Evolutionary conservation across 2,113 vertebrate species (phyloP).

Genomic region (Platanista minor): DNA sequence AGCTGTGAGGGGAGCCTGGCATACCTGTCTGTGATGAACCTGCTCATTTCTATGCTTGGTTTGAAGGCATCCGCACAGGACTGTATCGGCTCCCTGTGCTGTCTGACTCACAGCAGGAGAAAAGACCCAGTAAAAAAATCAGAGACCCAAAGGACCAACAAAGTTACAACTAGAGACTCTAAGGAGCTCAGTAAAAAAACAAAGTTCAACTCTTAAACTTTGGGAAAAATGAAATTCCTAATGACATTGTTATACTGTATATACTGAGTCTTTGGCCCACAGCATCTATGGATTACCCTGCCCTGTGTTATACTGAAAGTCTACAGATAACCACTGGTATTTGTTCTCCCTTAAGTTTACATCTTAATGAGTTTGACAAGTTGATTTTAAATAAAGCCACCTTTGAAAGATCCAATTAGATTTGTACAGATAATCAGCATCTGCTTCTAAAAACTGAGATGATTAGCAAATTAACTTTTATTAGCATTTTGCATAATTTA

Average conservation of each 20-base stretch:
- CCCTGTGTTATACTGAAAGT: neutral
- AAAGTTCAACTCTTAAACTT: neutral
- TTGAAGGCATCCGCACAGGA: neutral
- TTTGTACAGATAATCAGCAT: conserved; percentile 75
- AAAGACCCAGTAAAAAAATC: neutral
- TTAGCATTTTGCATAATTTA: conserved; percentile 77
- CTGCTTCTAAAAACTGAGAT: conserved; percentile 77
- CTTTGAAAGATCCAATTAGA: conserved; percentile 73
- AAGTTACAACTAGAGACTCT: neutral
- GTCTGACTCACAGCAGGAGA: neutral
- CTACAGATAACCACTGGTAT: neutral
- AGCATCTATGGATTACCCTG: neutral
- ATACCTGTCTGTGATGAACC: neutral
- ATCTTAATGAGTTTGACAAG: conserved; percentile 67
- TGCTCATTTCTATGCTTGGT: neutral
- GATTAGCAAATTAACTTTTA: conserved; percentile 80
- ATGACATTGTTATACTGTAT: neutral
- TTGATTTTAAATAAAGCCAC: conserved; percentile 71
- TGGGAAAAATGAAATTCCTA: neutral
- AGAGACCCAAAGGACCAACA: conserved; percentile 1
- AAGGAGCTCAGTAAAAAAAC: neutral
- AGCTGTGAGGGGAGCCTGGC: neutral
- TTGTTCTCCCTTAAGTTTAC: conserved; percentile 50
- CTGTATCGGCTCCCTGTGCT: neutral
- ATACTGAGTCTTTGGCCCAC: neutral